Base-by-base conservation (phyloP, 2,797 vertebrate genomes). In the Oreortyx pictus region DNA sequence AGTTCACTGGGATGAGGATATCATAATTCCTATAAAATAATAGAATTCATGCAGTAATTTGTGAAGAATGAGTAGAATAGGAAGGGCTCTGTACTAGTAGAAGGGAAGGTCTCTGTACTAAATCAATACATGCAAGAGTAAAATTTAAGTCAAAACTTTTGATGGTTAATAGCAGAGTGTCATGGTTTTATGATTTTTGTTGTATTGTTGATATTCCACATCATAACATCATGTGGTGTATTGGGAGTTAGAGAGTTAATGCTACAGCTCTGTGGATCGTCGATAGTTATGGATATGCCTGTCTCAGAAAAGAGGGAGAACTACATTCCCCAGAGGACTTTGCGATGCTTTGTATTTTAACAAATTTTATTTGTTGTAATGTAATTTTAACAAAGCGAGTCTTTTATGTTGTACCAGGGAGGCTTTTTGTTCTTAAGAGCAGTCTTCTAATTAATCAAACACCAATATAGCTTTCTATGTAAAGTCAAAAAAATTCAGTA, bases 11-110 rank as follows among this genome's bases (percentile, higher is more conserved):
- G 90, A 81, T 46, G 70, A 82, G 33, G 35, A 80, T 90, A 92
- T 94, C 25, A 43, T 79, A 82, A 86, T 66, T 91, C 50, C 89
- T 80, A 87, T 57, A 54, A 60, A 91, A 85, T 7, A 77, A 18
- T 29, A 54, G 85, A 85, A 54, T 88, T 4, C 4, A 29, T 52
- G 13, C 14, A 41, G 18, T 47, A 86, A 11, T 80, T 83, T 35
- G 35, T 54, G 61, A 79, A 79, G 64, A 88, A 37, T 10, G 57
- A 4, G 10, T 41, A 54, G 41, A 70, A 7, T 31, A 72, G 16
- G 23, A 65, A 50, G 6, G 46, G 6, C 2, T n/a, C n/a, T n/a
- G n/a, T n/a, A n/a, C n/a, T n/a, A n/a, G n/a, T n/a, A n/a, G n/a
- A n/a, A n/a, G n/a, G n/a, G n/a, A n/a, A n/a, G n/a, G 18, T 43